Evolutionary conservation across 1,140 invertebrate genomes (phyloP), one percentile per base, ranked within the genome.

Genomic region (Pseudobourletiella spinata): DNA sequence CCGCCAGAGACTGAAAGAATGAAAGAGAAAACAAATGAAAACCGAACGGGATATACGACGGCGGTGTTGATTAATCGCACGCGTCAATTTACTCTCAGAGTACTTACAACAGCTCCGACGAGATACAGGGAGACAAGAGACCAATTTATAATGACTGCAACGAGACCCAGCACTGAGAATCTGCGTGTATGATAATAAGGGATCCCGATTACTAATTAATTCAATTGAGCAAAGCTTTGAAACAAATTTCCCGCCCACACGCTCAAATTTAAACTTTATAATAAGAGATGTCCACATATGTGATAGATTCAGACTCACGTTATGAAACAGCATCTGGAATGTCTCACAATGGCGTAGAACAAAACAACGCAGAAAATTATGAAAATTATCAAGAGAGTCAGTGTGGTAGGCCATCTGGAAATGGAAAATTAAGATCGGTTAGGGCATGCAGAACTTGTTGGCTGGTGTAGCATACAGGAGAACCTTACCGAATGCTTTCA

Each of bases 81-180:
- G n/a, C n/a, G n/a, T n/a, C n/a, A n/a, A n/a, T n/a, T n/a, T n/a
- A n/a, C n/a, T n/a, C n/a, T n/a, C n/a, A n/a, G n/a, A n/a, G n/a
- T n/a, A 73, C 74, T 73, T 73, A 79, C 79, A 70, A 91, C 88
- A 50, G 86, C 84, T 15, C 83, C 81, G 25, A 87, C 85, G 52
- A 91, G 77, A 76, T 92, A 89, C 25, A 91, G 72, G 48, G 89
- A 90, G 22, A 87, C 85, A 78, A 89, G 84, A 56, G 91, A 78
- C 86, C 89, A 94, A 65, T 89, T 91, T 63, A 89, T 84, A 66
- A 93, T 91, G n/a, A 94, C 84, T 43, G 89, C 89, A 63, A 91
- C 82, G 55, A 95, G 76, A 28, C 89, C 91, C 26, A 71, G 57
- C 20, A 71, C 63, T 51, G 65, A 69, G 54, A 65, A 69, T 22